A percentile compares a stretch with the other conserved stretches of the same genome.
These are phyloP conservation scores for Agonopterix heracliana DNA, from an alignment of 2,888 invertebrate species.

Conservation along the genomic window DNA sequence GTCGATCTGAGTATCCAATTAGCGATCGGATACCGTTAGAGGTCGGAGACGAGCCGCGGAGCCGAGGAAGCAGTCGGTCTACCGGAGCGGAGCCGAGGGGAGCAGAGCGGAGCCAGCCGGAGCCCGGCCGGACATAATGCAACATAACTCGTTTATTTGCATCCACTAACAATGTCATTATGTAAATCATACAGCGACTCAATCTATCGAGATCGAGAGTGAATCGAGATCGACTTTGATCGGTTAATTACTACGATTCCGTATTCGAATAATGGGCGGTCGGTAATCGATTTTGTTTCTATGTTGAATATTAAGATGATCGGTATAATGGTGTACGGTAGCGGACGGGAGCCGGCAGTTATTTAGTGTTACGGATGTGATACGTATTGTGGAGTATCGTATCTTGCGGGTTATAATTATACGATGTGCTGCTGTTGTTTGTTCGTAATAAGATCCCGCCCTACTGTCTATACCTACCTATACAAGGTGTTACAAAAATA, in stretches of 20 bases:
- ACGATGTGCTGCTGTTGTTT: no score
- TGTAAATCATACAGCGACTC: conserved; percentile 44
- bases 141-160: conserved; percentile 46
- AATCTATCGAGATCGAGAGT: conserved; percentile 52
- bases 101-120: not conserved
- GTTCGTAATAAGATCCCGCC: no score
- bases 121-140: conserved; percentile 13
- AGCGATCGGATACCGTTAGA: conserved; percentile 15
- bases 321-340: not conserved
- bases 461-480: no score
- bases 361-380: no score
- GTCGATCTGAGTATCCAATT: conserved; percentile 18
- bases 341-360: not conserved
- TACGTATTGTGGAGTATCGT: no score
- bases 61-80: not conserved
- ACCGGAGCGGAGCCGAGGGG: not conserved
- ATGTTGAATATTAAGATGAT: conserved; percentile 22
- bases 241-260: conserved; percentile 36
- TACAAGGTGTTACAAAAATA: no score
- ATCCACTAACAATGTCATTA: conserved; percentile 65
- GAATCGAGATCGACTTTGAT: conserved; percentile 44
- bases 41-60: not conserved
- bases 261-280: conserved; percentile 9
- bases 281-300: conserved; percentile 31
- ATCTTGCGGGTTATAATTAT: no score